These are phyloP conservation scores for Folsomia manolachei DNA, from an alignment of 2,888 invertebrate species.

Conservation along the genomic window DNA sequence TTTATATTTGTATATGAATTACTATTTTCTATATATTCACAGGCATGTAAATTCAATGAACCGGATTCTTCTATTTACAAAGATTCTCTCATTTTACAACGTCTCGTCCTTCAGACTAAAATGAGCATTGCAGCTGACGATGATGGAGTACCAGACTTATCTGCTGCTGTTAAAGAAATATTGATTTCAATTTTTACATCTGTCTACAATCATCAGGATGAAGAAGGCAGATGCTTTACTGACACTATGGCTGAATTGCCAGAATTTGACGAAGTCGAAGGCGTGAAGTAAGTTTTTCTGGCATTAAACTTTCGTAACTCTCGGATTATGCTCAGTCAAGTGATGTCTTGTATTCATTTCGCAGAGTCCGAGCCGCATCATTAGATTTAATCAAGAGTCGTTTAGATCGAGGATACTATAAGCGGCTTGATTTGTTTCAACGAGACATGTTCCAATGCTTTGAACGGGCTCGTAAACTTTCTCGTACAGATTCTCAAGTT, in stretches of 20 bases:
- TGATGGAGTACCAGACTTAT: constrained; percentile 74
- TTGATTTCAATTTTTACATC: constrained; percentile 86
- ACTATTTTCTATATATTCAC: too few species aligned
- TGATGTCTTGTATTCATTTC: too few species aligned
- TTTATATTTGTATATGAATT: too few species aligned
- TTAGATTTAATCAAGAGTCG: constrained; percentile 90
- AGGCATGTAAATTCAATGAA: constrained; percentile 92
- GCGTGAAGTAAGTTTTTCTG: constrained; percentile 60
- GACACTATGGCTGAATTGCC: constrained; percentile 93
- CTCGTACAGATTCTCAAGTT: constrained; percentile 87
- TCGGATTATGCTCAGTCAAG: too few species aligned
- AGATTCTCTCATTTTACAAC: constrained; percentile 89
- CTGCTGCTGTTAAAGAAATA: constrained; percentile 84
- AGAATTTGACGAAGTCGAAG: constrained; percentile 76
- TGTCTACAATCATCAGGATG: constrained; percentile 93
- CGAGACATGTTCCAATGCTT: constrained; percentile 93
- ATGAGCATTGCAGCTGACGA: constrained; percentile 78
- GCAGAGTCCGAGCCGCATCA: constrained; percentile 76
- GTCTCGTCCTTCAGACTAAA: constrained; percentile 88
- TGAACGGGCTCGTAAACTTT: constrained; percentile 78
- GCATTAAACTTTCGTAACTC: not conserved
- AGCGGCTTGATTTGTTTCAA: constrained; percentile 90
- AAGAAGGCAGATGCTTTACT: constrained; percentile 92
- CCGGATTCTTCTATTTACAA: constrained; percentile 97
- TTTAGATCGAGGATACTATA: constrained; percentile 86